Evolutionary conservation across 2,113 vertebrate species (phyloP).

Genomic region (Gallinago undulata): DNA sequence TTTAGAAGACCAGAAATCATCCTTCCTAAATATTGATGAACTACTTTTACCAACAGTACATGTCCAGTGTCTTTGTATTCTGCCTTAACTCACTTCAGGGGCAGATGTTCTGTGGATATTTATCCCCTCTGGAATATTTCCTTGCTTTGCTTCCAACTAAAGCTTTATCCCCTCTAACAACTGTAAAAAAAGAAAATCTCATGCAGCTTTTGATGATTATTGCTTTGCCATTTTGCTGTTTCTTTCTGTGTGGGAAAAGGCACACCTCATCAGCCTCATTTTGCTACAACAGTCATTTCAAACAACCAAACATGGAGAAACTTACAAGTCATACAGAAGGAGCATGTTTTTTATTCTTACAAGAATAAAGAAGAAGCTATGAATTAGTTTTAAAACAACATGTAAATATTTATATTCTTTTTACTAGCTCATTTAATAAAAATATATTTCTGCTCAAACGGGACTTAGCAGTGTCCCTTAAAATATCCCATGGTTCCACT

Average conservation of each 20-base stretch:
- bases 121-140: neutral
- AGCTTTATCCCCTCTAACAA: neutral
- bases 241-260: neutral
- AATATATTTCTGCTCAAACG: neutral
- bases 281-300: neutral
- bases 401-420: neutral
- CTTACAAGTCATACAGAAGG: neutral
- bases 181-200: neutral
- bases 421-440: neutral
- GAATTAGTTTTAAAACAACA: neutral
- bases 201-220: neutral
- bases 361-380: neutral
- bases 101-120: neutral
- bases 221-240: neutral
- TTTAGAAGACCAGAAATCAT: neutral
- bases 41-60: neutral
- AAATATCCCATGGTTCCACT: neutral
- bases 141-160: neutral
- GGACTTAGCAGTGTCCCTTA: neutral
- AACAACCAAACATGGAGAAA: neutral
- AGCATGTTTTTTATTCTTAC: neutral
- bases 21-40: neutral
- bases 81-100: neutral
- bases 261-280: neutral
- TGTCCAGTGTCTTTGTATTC: neutral